A percentile compares a stretch with the other conserved stretches of the same genome.
Evolutionary conservation across 2,888 invertebrate species (phyloP).

Genomic region (Nectonema munidae): DNA sequence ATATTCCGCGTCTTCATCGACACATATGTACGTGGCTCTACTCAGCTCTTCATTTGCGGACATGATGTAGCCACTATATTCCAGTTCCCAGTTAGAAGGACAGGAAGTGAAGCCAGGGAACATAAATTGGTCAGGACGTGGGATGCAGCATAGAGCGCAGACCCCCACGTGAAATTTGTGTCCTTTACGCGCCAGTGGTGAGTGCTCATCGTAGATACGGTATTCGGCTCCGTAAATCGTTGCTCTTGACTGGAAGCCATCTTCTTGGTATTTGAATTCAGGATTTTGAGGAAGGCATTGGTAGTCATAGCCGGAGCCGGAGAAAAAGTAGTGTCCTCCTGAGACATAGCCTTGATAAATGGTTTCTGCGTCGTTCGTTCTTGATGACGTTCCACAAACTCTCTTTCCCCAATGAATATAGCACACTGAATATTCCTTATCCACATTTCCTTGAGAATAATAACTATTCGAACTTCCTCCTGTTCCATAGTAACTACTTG

Average conservation of each 20-base stretch:
- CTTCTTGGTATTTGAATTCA: slow-evolving; percentile 7
- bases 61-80: slow-evolving; percentile 10
- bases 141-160: slow-evolving; percentile 9
- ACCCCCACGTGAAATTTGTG: slow-evolving; percentile 10
- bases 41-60: slow-evolving; percentile 8
- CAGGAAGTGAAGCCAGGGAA: slow-evolving; percentile 10
- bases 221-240: slow-evolving; percentile 10
- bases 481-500: no score
- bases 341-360: slow-evolving; percentile 7
- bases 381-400: background rate
- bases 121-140: slow-evolving; percentile 11
- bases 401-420: slow-evolving; percentile 10
- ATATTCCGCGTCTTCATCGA: slow-evolving; percentile 10
- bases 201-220: slow-evolving; percentile 7
- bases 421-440: background rate
- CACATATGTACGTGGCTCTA: slow-evolving; percentile 11
- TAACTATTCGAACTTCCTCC: no score
- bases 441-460: no score
- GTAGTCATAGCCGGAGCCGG: slow-evolving; percentile 10
- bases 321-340: slow-evolving; percentile 10
- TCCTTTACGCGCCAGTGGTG: slow-evolving; percentile 9
- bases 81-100: slow-evolving; percentile 7
- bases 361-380: slow-evolving; percentile 10
- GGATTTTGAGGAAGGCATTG: slow-evolving; percentile 9
- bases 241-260: slow-evolving; percentile 8